phyloP scores from a whole-genome alignment of 2,888 invertebrate species.

The Sarcophaga caerulescens region DNA sequence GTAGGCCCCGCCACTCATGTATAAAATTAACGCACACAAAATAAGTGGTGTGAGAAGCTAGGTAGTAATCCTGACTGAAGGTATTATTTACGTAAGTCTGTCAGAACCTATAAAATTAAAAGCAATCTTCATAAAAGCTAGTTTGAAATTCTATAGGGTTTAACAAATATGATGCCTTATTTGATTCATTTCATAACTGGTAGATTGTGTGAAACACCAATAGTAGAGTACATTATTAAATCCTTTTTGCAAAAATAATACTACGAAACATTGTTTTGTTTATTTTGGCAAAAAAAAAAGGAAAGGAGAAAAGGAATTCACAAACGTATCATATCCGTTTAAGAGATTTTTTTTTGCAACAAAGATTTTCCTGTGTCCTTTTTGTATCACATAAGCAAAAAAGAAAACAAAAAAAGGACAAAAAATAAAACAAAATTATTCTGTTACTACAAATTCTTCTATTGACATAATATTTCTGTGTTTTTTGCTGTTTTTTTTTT shows the following conservation, averaged over 20 bases:
- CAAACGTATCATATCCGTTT: slow-evolving; percentile 12
- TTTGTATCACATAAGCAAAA: slow-evolving; percentile 42
- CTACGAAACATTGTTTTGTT: slow-evolving; percentile 24
- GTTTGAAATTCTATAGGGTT: no score
- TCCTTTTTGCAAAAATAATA: not conserved
- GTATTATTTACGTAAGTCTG: no score
- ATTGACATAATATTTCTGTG: slow-evolving; percentile 44
- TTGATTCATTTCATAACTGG: no score
- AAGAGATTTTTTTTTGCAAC: not conserved
- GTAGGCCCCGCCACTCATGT: no score
- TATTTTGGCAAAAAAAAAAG: slow-evolving; percentile 1
- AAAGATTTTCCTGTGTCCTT: slow-evolving; percentile 1
- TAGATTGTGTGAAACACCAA: no score
- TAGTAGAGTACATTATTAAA: slow-evolving; percentile 1
- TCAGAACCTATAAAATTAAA: no score
- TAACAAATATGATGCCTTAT: no score
- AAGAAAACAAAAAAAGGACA: not conserved
- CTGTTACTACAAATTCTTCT: slow-evolving; percentile 56
- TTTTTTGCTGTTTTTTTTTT: no score
- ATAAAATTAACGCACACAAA: no score
- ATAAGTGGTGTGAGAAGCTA: no score
- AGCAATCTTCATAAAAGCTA: no score
- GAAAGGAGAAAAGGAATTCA: not conserved
- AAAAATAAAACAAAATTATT: slow-evolving; percentile 23
- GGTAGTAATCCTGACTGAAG: no score